Conservation (phyloP, 2,113 vertebrate species). For the Psittacara wagleri region DNA sequence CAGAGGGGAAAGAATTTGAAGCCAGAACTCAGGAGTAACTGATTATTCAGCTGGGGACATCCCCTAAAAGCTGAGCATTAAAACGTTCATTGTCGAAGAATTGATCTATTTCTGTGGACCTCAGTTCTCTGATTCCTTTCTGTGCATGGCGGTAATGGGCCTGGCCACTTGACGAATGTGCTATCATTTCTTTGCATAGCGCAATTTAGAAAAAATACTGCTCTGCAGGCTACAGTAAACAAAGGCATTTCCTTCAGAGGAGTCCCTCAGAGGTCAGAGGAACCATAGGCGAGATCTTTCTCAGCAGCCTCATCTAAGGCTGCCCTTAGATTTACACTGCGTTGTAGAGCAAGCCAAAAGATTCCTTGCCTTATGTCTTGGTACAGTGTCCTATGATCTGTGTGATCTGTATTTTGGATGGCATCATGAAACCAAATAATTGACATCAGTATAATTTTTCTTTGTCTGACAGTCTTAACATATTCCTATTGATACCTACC, state of each 20-base stretch:
- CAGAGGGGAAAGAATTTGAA: neutral
- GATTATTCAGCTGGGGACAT: neutral
- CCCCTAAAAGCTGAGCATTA: neutral
- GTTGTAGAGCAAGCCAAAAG: neutral
- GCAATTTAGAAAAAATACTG: neutral
- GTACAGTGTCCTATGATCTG: neutral
- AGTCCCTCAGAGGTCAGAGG: neutral
- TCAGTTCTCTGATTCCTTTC: neutral
- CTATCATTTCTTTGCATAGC: neutral
- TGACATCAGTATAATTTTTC: neutral
- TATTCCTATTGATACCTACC: neutral
- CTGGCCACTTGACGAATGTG: neutral
- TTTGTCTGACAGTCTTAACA: neutral
- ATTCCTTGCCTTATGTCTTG: neutral
- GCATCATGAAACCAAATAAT: neutral
- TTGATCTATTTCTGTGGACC: neutral
- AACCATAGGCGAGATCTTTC: neutral
- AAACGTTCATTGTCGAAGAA: neutral
- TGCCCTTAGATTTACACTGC: neutral
- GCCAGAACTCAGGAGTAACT: neutral
- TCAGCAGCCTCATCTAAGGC: neutral
- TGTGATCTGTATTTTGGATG: neutral
- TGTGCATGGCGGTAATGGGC: accelerated
- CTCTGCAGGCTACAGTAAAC: neutral
- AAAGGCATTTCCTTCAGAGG: neutral